Evolutionary conservation across 2,113 vertebrate genomes (phyloP).

Genomic region (Pomatorhinus ruficollis): DNA sequence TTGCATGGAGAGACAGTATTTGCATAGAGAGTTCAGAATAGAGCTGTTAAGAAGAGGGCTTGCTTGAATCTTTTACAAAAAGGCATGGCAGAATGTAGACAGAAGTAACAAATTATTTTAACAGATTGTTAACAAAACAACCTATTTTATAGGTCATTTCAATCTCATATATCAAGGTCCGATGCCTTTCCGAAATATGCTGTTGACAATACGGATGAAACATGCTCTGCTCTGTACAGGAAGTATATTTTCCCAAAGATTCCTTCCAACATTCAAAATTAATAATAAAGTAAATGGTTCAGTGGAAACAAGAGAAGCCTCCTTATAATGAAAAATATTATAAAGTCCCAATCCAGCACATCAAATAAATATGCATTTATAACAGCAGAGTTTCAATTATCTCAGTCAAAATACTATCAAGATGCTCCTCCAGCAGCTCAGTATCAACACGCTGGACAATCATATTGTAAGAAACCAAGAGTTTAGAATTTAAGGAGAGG

Average conservation of each 20-base stretch:
- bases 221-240: neutral
- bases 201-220: neutral
- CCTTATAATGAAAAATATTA: neutral
- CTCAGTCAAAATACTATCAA: neutral
- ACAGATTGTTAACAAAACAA: neutral
- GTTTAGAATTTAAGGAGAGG: neutral
- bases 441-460: neutral
- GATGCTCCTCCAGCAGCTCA: neutral
- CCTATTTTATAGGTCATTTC: neutral
- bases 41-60: neutral
- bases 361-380: neutral
- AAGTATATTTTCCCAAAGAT: neutral
- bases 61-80: neutral
- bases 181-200: neutral
- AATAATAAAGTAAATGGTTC: neutral
- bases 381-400: neutral
- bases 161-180: neutral
- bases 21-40: neutral
- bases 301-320: neutral
- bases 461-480: neutral
- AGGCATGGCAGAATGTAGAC: neutral
- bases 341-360: neutral
- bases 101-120: neutral
- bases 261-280: neutral
- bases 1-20: neutral